Evolutionary conservation across 2,888 invertebrate genomes (phyloP).

Genomic region (Agapostemon virescens): DNA sequence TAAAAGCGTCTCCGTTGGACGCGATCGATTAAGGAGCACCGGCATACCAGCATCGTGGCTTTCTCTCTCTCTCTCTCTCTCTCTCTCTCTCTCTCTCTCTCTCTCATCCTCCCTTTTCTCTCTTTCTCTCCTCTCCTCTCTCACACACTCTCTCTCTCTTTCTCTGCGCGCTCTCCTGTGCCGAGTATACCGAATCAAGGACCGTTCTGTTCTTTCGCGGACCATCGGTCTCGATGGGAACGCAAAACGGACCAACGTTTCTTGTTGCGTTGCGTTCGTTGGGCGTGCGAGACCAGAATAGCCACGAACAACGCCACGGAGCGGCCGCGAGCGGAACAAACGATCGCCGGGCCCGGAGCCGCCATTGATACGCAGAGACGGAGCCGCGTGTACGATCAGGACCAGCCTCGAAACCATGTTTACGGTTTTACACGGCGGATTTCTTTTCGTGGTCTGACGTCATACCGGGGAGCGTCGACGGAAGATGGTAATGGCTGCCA

Average conservation of each 20-base stretch:
- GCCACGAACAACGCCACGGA: not conserved
- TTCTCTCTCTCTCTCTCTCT: not conserved
- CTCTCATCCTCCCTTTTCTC: too few species aligned
- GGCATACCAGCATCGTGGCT: not conserved
- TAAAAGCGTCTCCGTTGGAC: slow-evolving; percentile 48
- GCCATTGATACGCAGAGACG: slow-evolving; percentile 76
- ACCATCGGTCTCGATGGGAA: not conserved
- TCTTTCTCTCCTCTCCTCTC: not conserved
- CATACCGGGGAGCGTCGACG: not conserved
- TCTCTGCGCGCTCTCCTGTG: not conserved
- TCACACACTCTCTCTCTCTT: not conserved
- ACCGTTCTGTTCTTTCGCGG: not conserved
- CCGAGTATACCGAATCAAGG: slow-evolving; percentile 6
- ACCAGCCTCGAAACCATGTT: slow-evolving; percentile 17
- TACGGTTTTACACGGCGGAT: not conserved
- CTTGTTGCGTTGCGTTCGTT: not conserved
- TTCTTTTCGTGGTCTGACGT: not conserved
- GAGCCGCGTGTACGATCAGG: slow-evolving; percentile 15
- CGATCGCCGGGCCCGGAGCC: slow-evolving; percentile 66
- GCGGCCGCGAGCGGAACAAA: slow-evolving; percentile 43
- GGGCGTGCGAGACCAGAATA: not conserved
- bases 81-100: not conserved
- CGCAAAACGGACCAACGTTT: not conserved
- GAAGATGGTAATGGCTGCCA: slow-evolving; percentile 14
- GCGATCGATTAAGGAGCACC: slow-evolving; percentile 52